A percentile compares a stretch with the other conserved stretches of the same genome.
Conservation (phyloP, 1,140 invertebrate species). For the Oryctes rhinoceros region DNA sequence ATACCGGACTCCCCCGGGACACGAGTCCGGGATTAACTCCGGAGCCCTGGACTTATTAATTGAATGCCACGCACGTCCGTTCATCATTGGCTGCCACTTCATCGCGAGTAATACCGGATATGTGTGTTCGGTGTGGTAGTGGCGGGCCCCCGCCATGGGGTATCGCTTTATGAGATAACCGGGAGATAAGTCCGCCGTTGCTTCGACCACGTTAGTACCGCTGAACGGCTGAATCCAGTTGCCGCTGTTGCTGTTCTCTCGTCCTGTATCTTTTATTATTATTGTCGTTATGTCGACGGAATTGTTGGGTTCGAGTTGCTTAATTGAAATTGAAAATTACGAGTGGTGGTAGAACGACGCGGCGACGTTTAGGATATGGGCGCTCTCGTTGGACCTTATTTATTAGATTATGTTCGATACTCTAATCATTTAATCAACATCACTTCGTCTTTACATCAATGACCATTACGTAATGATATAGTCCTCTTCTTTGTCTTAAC, state of each 20-base stretch:
- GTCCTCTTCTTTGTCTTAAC: too few relatives aligned
- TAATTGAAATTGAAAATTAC: conserved; percentile 58
- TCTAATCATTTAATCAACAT: neutral
- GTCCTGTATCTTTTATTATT: conserved; percentile 44
- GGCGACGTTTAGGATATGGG: neutral
- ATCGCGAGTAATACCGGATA: conserved; percentile 52
- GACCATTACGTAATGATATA: too few relatives aligned
- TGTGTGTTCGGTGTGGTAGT: conserved; percentile 45
- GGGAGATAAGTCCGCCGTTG: conserved; percentile 42
- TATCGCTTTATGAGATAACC: conserved; percentile 56
- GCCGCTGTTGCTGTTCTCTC: neutral
- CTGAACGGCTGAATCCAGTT: neutral
- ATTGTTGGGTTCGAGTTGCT: conserved; percentile 42
- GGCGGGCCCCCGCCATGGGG: conserved; percentile 11
- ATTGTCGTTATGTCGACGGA: neutral
- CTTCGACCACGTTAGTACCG: neutral
- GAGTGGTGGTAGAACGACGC: conserved; percentile 42
- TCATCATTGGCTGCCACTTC: conserved; percentile 60
- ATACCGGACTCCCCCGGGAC: conserved; percentile 54
- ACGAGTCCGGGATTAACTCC: conserved; percentile 59
- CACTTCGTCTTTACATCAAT: neutral
- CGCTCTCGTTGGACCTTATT: neutral
- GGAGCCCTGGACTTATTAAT: conserved; percentile 57
- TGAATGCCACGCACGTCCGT: conserved; percentile 60
- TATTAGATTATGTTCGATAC: neutral